These are phyloP conservation scores for Girardia tigrina DNA, from an alignment of 2,888 invertebrate genomes.

Conservation along the genomic window DNA sequence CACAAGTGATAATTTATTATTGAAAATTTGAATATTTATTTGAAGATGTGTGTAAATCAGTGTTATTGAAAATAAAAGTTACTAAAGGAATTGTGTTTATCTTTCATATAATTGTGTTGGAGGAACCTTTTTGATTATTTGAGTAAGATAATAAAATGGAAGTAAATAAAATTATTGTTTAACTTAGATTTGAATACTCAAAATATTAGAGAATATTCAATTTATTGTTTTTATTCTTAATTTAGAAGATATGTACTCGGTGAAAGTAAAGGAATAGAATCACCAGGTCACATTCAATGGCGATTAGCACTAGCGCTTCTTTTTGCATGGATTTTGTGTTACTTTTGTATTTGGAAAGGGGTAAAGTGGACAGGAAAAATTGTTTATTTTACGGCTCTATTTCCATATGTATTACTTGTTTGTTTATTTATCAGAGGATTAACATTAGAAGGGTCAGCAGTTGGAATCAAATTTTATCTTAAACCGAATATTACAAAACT, in stretches of 20 bases:
- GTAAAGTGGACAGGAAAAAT: constrained; percentile 96
- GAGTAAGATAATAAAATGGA: no score
- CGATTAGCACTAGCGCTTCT: constrained; percentile 78
- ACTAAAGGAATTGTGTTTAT: no score
- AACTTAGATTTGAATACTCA: no score
- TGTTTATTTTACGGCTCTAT: constrained; percentile 37
- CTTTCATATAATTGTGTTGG: no score
- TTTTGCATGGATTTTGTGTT: constrained; percentile 84
- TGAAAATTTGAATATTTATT: no score
- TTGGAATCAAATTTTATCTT: constrained; percentile 36
- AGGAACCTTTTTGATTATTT: no score
- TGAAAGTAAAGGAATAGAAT: constrained; percentile 80
- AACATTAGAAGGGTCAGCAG: constrained; percentile 32
- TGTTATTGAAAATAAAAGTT: no score
- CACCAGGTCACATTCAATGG: constrained; percentile 73
- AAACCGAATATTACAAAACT: constrained; percentile 36
- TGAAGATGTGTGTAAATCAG: no score
- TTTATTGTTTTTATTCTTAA: no score
- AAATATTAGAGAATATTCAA: no score
- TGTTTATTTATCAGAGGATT: constrained; percentile 36
- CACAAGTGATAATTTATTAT: no score
- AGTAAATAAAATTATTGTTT: no score
- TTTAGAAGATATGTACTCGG: constrained; percentile 74
- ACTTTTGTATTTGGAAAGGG: constrained; percentile 97
- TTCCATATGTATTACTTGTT: constrained; percentile 36